Evolutionary conservation across 2,113 vertebrate species (phyloP).

Genomic region (Podarcis muralis): DNA sequence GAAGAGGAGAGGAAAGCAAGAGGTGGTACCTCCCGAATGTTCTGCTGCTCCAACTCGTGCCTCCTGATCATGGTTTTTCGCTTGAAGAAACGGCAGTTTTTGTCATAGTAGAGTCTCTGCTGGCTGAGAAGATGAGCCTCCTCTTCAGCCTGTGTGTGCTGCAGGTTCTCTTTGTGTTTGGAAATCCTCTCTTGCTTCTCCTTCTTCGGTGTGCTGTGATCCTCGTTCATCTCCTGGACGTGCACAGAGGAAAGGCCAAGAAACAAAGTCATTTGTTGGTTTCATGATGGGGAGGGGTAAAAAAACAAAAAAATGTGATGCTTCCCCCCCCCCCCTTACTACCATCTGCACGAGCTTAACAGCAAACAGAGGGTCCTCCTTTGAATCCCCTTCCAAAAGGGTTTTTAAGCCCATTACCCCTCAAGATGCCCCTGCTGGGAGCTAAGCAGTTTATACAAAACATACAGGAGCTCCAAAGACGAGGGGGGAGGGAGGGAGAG

Average conservation of each 20-base stretch:
- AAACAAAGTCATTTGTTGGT: background rate
- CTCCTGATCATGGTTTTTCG: conserved; percentile 92
- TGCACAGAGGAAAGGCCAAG: background rate
- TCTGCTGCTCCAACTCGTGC: conserved; percentile 95
- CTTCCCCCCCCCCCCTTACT: no score
- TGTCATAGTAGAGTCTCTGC: conserved; percentile 95
- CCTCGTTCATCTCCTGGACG: conserved; percentile 95
- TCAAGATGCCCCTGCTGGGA: background rate
- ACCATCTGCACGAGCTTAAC: background rate
- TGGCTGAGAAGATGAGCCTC: conserved; percentile 94
- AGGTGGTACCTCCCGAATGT: conserved; percentile 89
- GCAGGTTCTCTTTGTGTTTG: conserved; percentile 99
- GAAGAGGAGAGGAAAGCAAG: background rate
- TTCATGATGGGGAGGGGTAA: background rate
- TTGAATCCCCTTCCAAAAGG: background rate
- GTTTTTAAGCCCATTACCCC: background rate
- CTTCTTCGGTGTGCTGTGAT: conserved; percentile 98
- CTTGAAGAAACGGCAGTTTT: conserved; percentile 94
- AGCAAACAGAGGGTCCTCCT: background rate
- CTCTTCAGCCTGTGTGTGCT: conserved; percentile 98
- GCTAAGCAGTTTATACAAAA: background rate
- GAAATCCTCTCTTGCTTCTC: conserved; percentile 98
- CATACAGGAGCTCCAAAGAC: background rate
- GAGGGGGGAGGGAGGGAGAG: background rate
- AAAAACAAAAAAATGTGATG: background rate